phyloP scores from a whole-genome alignment of 2,113 vertebrate genomes.

The Dasypus novemcinctus region DNA sequence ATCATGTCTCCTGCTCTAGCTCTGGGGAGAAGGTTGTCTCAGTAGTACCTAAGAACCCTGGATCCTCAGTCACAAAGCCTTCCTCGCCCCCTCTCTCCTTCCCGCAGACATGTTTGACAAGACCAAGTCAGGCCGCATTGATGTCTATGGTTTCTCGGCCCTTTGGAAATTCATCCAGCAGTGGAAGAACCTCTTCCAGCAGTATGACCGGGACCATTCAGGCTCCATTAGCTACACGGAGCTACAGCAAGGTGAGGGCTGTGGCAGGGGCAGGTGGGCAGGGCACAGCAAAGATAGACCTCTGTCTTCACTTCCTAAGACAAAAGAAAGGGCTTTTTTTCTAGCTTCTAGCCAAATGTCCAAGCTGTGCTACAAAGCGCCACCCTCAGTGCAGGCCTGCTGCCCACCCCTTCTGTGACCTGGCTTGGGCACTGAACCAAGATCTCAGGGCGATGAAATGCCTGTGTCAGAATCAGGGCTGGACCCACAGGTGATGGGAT shows the following conservation, averaged over 20 bases:
- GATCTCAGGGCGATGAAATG: not conserved
- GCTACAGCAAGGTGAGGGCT: slow-evolving; percentile 92
- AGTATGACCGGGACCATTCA: slow-evolving; percentile 92
- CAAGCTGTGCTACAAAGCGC: not conserved
- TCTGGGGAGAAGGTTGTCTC: not conserved
- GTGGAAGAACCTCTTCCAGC: slow-evolving; percentile 94
- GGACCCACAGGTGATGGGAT: not conserved
- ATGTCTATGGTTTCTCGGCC: slow-evolving; percentile 92
- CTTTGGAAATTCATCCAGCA: slow-evolving; percentile 93
- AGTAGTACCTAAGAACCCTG: not conserved
- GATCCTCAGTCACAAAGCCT: rapidly evolving
- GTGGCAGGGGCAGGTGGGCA: rapidly evolving
- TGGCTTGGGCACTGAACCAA: not conserved
- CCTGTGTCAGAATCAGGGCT: not conserved
- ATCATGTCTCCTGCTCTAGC: not conserved
- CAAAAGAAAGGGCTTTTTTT: not conserved
- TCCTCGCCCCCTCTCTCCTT: not conserved
- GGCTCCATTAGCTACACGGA: slow-evolving; percentile 90
- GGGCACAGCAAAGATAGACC: not conserved
- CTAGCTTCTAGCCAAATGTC: not conserved
- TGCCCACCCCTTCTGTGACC: not conserved
- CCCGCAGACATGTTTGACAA: slow-evolving; percentile 95
- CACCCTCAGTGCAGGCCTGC: not conserved
- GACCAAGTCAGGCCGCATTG: slow-evolving; percentile 90
- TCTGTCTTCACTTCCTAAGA: not conserved